A percentile compares a stretch with the other conserved stretches of the same genome.
Evolutionary conservation across 2,113 vertebrate genomes (phyloP).

Genomic region (Lepisosteus osseus): DNA sequence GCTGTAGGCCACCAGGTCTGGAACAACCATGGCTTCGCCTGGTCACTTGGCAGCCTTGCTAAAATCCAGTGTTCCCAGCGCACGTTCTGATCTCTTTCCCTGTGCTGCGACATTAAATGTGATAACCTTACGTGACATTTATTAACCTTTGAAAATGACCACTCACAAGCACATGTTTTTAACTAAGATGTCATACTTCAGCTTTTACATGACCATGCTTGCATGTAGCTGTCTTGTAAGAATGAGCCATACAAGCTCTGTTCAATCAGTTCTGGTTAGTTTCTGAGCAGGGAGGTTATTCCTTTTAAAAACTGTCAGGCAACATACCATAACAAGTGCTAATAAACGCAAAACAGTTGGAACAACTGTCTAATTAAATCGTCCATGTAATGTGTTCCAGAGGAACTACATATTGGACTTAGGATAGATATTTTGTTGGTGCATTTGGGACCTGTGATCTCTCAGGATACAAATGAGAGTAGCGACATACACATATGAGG

Average conservation of each 20-base stretch:
- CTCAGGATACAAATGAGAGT: neutral
- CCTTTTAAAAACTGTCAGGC: neutral
- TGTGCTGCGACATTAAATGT: conserved; percentile 10
- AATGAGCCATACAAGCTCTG: neutral
- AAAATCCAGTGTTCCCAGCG: too few species aligned
- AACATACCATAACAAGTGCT: neutral
- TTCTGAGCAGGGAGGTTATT: neutral
- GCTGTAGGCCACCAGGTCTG: too few species aligned
- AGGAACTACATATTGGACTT: neutral
- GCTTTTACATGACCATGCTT: neutral
- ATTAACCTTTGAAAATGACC: conserved; percentile 14
- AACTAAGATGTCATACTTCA: neutral
- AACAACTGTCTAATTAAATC: conserved; percentile 3
- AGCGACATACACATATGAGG: conserved; percentile 11
- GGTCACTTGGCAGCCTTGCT: too few species aligned
- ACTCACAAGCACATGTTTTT: neutral
- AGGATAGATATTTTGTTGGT: neutral
- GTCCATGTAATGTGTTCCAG: neutral
- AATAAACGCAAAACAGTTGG: neutral
- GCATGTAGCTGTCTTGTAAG: neutral
- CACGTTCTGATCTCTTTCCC: too few species aligned
- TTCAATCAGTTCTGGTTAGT: neutral
- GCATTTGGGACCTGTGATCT: neutral
- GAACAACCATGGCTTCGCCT: too few species aligned
- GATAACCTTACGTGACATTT: conserved; percentile 14